Percentiles rank a stretch among this genome's conserved stretches.
These are phyloP conservation scores for Zelleria hepariella DNA, from an alignment of 2,888 invertebrate species.

Conservation along the genomic window DNA sequence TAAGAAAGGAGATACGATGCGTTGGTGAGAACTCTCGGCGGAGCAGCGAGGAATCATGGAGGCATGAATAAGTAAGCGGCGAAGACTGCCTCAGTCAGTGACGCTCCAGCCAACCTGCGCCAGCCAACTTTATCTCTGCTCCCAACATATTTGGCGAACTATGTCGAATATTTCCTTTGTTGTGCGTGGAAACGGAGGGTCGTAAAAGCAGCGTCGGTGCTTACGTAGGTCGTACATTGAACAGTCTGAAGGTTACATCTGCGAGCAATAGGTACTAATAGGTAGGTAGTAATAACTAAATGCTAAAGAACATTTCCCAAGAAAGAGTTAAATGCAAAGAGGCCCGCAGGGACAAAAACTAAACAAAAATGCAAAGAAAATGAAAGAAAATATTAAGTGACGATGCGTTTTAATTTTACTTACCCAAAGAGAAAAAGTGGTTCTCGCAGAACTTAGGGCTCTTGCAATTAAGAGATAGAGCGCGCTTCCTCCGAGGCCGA, in stretches of 20 bases:
- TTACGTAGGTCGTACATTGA: too few relatives aligned
- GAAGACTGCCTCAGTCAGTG: constrained; percentile 8
- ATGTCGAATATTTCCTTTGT: neutral
- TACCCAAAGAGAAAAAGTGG: neutral
- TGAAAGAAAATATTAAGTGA: too few relatives aligned
- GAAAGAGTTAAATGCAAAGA: too few relatives aligned
- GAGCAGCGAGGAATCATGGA: constrained; percentile 16
- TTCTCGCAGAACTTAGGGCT: neutral
- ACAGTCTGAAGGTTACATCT: too few relatives aligned
- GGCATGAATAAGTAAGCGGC: constrained; percentile 21
- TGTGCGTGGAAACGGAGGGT: neutral
- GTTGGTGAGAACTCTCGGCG: constrained; percentile 4
- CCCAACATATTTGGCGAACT: neutral
- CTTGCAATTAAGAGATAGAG: constrained; percentile 1
- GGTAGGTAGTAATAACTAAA: too few relatives aligned
- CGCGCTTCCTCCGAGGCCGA: neutral
- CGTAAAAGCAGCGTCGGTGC: neutral
- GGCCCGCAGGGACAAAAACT: too few relatives aligned
- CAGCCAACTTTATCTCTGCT: neutral
- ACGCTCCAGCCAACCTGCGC: constrained; percentile 8
- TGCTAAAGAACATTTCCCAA: too few relatives aligned
- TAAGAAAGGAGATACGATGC: constrained; percentile 1
- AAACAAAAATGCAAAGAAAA: too few relatives aligned
- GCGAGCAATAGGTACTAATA: too few relatives aligned
- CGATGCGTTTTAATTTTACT: neutral